Percentiles rank a stretch among this genome's conserved stretches.
These are phyloP conservation scores for Meles meles DNA, from an alignment of 2,113 vertebrate genomes.

Conservation along the genomic window DNA sequence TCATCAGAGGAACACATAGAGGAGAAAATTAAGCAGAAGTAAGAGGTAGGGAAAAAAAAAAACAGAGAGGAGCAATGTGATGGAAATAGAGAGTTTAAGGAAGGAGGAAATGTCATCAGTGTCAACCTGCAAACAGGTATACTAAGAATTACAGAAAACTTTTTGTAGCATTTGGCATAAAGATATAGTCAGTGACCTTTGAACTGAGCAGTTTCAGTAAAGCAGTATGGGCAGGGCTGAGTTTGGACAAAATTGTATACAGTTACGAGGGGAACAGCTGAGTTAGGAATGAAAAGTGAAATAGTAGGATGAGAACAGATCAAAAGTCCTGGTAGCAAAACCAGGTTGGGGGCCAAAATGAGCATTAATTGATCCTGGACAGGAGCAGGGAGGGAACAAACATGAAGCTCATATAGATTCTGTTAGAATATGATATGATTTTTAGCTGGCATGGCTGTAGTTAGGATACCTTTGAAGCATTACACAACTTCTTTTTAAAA, in stretches of 20 bases:
- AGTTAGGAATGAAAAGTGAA: slow-evolving; percentile 26
- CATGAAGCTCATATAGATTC: not conserved
- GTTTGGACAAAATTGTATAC: not conserved
- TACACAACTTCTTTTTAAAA: not conserved
- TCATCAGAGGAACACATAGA: not conserved
- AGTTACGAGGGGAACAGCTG: not conserved
- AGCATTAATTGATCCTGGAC: not conserved
- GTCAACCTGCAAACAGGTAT: not conserved
- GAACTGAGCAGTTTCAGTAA: not conserved
- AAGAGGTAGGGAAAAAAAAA: not conserved
- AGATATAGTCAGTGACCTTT: not conserved
- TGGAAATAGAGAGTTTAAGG: not conserved
- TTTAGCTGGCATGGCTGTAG: not conserved
- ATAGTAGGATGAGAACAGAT: not conserved
- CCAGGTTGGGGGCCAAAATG: not conserved
- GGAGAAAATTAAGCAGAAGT: not conserved
- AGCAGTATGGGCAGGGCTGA: not conserved
- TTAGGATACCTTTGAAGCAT: not conserved
- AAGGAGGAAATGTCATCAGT: not conserved
- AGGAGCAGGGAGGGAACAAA: not conserved
- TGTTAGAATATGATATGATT: not conserved
- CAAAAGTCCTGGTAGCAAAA: not conserved
- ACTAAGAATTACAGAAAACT: not conserved
- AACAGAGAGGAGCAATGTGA: not conserved
- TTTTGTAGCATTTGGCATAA: not conserved